These are phyloP conservation scores for Heteractis magnifica DNA, from an alignment of 92 coral and sea anemone species.

Conservation along the genomic window DNA sequence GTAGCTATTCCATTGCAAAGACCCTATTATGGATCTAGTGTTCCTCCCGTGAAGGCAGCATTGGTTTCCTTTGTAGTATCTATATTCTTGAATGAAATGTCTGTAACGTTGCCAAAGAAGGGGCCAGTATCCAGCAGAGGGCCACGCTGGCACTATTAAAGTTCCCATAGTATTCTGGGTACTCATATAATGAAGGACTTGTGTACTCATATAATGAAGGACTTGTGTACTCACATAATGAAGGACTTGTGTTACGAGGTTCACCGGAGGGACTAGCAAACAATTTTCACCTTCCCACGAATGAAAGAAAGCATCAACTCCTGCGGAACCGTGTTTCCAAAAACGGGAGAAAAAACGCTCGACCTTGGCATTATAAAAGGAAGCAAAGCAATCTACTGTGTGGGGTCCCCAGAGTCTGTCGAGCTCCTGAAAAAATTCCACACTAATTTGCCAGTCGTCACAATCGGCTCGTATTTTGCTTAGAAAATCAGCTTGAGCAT, in stretches of 20 bases:
- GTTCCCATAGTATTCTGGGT: slow-evolving; percentile 5
- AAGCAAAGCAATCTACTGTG: too few relatives aligned
- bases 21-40: too few relatives aligned
- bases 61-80: not conserved
- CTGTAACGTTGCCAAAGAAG: not conserved
- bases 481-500: too few relatives aligned
- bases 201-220: too few relatives aligned
- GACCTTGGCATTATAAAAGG: too few relatives aligned
- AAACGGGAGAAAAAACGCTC: slow-evolving; percentile 5
- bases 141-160: slow-evolving; percentile 15
- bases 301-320: not conserved
- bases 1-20: too few relatives aligned
- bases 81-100: not conserved
- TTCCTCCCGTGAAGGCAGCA: too few relatives aligned
- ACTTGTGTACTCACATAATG: too few relatives aligned
- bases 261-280: slow-evolving; percentile 29
- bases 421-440: too few relatives aligned
- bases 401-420: too few relatives aligned
- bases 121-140: slow-evolving; percentile 33
- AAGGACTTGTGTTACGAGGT: slow-evolving; percentile 10
- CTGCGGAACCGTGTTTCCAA: slow-evolving; percentile 31
- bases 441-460: too few relatives aligned
- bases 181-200: not conserved
- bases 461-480: too few relatives aligned
- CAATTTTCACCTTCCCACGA: slow-evolving; percentile 24